These are phyloP conservation scores for Anguilla megastoma DNA, from an alignment of 2,797 vertebrate genomes.

Conservation along the genomic window DNA sequence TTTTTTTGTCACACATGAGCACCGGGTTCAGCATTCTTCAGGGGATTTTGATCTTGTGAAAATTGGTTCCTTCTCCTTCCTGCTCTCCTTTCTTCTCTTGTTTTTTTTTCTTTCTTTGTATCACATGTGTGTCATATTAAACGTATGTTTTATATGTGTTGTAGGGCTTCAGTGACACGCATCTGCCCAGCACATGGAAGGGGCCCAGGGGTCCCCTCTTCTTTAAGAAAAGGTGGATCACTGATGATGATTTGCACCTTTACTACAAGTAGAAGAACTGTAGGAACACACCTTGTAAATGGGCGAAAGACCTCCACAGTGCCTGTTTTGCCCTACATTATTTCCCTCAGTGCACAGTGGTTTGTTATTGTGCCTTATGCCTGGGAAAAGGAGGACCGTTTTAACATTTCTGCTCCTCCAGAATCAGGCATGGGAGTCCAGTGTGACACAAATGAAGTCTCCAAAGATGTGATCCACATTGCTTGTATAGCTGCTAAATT, in stretches of 20 bases:
- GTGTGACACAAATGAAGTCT: conserved; percentile 22
- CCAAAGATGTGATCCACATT: conserved; percentile 30
- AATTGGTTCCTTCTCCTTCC: conserved; percentile 55
- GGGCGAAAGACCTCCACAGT: not conserved
- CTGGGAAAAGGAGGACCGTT: not conserved
- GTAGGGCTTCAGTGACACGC: conserved; percentile 65
- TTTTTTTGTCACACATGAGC: conserved; percentile 67
- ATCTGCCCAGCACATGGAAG: conserved; percentile 68
- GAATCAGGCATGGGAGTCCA: not conserved
- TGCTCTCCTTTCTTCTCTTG: conserved; percentile 63
- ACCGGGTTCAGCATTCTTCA: conserved; percentile 72
- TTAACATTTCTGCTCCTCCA: not conserved
- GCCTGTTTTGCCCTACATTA: not conserved
- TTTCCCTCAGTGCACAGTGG: not conserved
- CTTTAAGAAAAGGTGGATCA: not conserved
- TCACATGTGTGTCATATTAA: conserved; percentile 26
- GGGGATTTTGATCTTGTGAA: conserved; percentile 63
- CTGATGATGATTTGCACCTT: conserved; percentile 16
- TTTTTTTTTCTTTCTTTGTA: conserved; percentile 61
- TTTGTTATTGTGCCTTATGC: not conserved
- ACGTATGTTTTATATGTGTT: conserved; percentile 39
- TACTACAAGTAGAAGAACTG: not conserved
- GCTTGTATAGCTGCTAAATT: not conserved
- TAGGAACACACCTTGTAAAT: not conserved
- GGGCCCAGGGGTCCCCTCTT: conserved; percentile 18